Conservation (phyloP, 2,888 invertebrate genomes). For the Norana najaformis region DNA sequence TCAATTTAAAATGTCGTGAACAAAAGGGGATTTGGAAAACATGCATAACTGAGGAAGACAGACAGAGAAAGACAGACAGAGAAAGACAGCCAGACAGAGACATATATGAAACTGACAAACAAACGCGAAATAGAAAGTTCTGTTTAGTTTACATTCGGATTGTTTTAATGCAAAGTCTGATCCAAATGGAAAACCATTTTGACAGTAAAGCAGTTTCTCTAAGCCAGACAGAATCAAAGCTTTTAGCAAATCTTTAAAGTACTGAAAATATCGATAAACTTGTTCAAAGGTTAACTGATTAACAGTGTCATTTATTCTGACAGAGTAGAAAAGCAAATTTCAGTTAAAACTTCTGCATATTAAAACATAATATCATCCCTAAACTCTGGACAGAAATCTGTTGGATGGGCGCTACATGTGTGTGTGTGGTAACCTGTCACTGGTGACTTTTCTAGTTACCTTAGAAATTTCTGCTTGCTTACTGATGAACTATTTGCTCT, state of each 20-base stretch:
- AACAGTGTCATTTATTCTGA: not conserved
- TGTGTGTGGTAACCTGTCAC: not conserved
- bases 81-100: conserved; percentile 21
- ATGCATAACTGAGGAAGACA: conserved; percentile 22
- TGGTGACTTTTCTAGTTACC: not conserved
- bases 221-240: conserved; percentile 13
- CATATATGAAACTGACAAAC: not conserved
- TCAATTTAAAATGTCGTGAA: not conserved
- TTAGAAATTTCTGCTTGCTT: too few relatives aligned
- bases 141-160: conserved; percentile 5
- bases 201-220: not conserved
- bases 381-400: not conserved
- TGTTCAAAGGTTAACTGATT: not conserved
- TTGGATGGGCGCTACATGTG: not conserved
- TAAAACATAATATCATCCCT: too few relatives aligned
- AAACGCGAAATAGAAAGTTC: not conserved
- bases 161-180: not conserved
- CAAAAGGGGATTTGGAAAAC: conserved; percentile 26
- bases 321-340: not conserved
- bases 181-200: not conserved
- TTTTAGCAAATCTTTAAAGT: not conserved
- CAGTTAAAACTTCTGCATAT: not conserved
- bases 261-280: not conserved
- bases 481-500: too few relatives aligned
- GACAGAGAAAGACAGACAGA: not conserved